Evolutionary conservation across 2,797 vertebrate genomes (phyloP), one percentile per base, ranked within the genome.

Genomic region (Dicrostonyx torquatus): DNA sequence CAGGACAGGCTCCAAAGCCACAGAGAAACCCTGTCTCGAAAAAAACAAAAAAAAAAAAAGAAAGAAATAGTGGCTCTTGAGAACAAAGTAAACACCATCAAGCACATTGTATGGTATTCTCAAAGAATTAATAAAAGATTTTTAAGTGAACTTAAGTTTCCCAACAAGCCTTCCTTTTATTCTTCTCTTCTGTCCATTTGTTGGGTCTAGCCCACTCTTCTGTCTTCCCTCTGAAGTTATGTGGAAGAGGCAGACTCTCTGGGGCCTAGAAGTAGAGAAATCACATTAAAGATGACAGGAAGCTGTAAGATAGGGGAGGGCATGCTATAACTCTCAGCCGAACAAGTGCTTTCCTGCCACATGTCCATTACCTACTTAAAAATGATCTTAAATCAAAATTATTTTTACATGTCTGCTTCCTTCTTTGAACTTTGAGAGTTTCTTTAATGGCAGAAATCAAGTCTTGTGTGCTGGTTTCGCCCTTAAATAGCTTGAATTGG

Each of bases 331-430:
- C 48, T 29, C 13, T 26, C 45, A 68, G 8, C 10, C 78, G 77
- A 91, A 76, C 72, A 91, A 80, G 70, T 26, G 66, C 43, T 77
- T 79, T 55, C 58, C 50, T 68, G 13, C 18, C n/a, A 92, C 17
- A 50, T 40, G 73, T 18, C 48, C 58, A 70, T 77, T 85, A 83
- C 50, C 70, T 68, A 22, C 86, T 78, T 93, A 48, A 94, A 96
- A 95, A 95, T 22, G 73, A 80, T 29, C 53, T 93, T 31, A 5
- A 84, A 90, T 92, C 82, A 79, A 88, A 96, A 78, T 95, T 72
- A 86, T 87, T 73, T 94, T 20, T 62, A 11, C 26, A 83, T 50
- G 55, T 48, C 31, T 24, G 40, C 72, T 96, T 91, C 73, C 75
- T 83, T 93, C 86, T 50, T 2, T 76, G 68, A 97, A 86, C 91